Evolutionary conservation across 2,888 invertebrate species (phyloP).

Genomic region (Xestia c-nigrum): DNA sequence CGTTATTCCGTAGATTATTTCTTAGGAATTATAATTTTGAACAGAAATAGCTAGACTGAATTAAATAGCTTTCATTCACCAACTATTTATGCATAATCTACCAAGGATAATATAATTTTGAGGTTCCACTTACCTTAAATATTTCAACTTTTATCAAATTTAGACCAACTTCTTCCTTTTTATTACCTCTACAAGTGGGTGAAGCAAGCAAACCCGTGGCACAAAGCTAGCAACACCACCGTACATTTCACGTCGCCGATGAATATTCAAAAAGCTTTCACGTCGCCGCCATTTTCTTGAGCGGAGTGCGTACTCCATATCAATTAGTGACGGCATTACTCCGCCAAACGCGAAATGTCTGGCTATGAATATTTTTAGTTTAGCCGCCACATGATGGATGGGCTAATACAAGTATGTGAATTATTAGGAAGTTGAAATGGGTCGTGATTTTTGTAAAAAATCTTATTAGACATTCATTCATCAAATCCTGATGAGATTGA

Average conservation of each 20-base stretch:
- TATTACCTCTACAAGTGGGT: conserved; percentile 9
- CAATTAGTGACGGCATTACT: conserved; percentile 76
- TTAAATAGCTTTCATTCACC: background rate
- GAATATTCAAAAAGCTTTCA: conserved; percentile 78
- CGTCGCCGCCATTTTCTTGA: conserved; percentile 72
- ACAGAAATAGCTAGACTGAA: background rate
- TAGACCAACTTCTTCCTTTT: conserved; percentile 1
- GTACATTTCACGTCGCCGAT: conserved; percentile 70
- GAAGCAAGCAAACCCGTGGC: conserved; percentile 19
- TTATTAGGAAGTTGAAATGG: conserved; percentile 27
- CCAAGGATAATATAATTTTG: background rate
- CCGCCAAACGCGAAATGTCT: conserved; percentile 63
- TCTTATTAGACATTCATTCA: background rate
- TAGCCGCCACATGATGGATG: conserved; percentile 58
- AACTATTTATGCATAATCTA: background rate
- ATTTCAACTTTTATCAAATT: conserved; percentile 10
- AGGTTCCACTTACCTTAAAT: background rate
- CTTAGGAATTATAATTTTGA: background rate
- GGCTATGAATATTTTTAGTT: conserved; percentile 71
- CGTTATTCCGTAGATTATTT: background rate
- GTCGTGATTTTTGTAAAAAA: conserved; percentile 15
- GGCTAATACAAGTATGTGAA: conserved; percentile 33
- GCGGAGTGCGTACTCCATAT: conserved; percentile 75
- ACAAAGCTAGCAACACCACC: conserved; percentile 49
- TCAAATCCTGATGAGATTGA: background rate